Conservation (phyloP, 2,797 vertebrate genomes). For the Scolopax rusticola region DNA sequence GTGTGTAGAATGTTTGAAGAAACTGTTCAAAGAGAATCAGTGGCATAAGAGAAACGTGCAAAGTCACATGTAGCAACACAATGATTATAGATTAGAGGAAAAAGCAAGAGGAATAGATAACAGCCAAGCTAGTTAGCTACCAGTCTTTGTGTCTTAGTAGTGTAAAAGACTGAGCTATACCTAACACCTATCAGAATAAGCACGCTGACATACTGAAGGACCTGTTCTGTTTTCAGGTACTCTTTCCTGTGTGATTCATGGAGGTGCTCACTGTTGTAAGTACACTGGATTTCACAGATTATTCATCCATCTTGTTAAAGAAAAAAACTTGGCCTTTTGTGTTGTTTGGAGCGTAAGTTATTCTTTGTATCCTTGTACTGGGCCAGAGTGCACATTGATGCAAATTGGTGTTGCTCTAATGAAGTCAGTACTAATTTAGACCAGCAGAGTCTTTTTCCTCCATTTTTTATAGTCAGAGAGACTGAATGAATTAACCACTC, state of each 20-base stretch:
- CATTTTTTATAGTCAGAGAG: neutral
- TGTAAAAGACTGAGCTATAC: neutral
- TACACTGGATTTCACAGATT: neutral
- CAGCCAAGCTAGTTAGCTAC: neutral
- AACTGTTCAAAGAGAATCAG: neutral
- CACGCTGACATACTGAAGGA: neutral
- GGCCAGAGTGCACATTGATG: neutral
- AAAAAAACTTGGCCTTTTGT: neutral
- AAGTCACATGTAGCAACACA: neutral
- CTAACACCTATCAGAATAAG: neutral
- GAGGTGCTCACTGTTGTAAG: neutral
- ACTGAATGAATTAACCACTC: neutral
- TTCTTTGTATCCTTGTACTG: rapidly evolving
- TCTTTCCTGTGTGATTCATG: neutral
- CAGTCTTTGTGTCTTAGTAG: neutral
- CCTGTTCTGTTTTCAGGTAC: neutral
- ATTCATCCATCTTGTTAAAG: neutral
- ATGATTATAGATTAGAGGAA: neutral
- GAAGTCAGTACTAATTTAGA: neutral
- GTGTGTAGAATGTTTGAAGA: neutral
- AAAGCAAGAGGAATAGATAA: neutral
- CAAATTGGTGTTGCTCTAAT: neutral
- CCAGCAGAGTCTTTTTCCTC: neutral
- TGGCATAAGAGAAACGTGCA: neutral
- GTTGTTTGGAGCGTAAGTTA: neutral